Evolutionary conservation across 2,797 vertebrate genomes (phyloP).

Genomic region (Crenuchus spilurus): DNA sequence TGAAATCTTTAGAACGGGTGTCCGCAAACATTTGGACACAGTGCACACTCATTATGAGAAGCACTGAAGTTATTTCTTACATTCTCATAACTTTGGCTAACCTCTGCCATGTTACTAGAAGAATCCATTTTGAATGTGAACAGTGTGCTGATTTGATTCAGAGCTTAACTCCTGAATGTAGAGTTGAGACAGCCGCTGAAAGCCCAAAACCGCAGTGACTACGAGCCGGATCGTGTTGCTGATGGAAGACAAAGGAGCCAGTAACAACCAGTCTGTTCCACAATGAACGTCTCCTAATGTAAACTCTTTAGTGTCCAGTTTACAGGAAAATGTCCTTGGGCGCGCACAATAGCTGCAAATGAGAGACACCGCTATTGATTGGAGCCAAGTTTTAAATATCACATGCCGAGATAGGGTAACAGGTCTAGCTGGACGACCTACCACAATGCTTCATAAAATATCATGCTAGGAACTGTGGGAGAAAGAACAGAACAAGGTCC

Average conservation of each 20-base stretch:
- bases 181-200: constrained; percentile 74
- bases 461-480: constrained; percentile 65
- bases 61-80: neutral
- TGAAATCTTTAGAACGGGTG: no score
- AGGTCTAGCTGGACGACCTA: constrained; percentile 69
- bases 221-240: constrained; percentile 70
- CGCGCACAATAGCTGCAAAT: constrained; percentile 67
- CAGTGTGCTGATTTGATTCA: constrained; percentile 74
- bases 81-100: constrained; percentile 70
- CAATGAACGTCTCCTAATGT: constrained; percentile 73
- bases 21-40: no score
- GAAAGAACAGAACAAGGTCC: constrained; percentile 65
- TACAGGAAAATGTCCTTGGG: constrained; percentile 81
- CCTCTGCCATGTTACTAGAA: constrained; percentile 59
- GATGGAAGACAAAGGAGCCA: constrained; percentile 74
- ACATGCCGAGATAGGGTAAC: constrained; percentile 68
- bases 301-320: constrained; percentile 72
- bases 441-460: constrained; percentile 75
- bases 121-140: constrained; percentile 75
- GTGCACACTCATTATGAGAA: neutral
- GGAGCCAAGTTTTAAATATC: constrained; percentile 78
- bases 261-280: constrained; percentile 72
- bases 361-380: constrained; percentile 71
- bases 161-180: constrained; percentile 68
- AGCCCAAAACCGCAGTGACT: constrained; percentile 74